A percentile compares a stretch with the other conserved stretches of the same genome.
Conservation (phyloP, 2,113 vertebrate genomes). For the Pan paniscus region DNA sequence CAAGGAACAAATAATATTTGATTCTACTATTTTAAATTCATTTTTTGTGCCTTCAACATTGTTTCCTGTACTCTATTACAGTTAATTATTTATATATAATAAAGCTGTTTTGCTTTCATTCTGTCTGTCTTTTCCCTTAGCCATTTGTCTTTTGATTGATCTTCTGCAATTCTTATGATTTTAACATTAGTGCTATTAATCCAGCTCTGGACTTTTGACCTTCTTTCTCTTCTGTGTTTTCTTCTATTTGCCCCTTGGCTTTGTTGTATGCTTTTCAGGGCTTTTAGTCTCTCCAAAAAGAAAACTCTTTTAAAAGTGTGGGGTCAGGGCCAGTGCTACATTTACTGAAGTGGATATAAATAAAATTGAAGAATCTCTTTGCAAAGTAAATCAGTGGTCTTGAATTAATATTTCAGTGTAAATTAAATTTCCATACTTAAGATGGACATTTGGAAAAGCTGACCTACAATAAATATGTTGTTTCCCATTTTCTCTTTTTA, state of each 20-base stretch:
- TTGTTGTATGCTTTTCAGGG: not conserved
- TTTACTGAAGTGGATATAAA: not conserved
- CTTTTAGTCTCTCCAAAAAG: not conserved
- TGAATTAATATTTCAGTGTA: not conserved
- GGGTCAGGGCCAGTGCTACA: not conserved
- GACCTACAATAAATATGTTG: not conserved
- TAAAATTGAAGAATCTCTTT: constrained; percentile 20
- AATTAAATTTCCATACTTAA: constrained; percentile 33
- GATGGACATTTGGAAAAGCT: not conserved
- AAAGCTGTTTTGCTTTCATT: not conserved
- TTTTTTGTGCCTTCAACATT: not conserved
- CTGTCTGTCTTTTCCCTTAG: not conserved
- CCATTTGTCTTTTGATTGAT: constrained; percentile 13
- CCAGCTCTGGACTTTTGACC: not conserved
- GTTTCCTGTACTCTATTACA: not conserved
- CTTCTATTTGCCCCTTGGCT: not conserved
- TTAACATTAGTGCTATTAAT: constrained; percentile 34
- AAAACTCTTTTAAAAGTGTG: not conserved
- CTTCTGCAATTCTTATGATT: not conserved
- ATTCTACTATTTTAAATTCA: not conserved
- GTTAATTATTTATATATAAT: not conserved
- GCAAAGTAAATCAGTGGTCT: constrained; percentile 47
- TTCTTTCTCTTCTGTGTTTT: not conserved
- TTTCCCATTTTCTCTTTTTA: not conserved
- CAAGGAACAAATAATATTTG: not conserved